These are phyloP conservation scores for Tetragnatha montana DNA, from an alignment of 2,888 invertebrate genomes.

Conservation along the genomic window DNA sequence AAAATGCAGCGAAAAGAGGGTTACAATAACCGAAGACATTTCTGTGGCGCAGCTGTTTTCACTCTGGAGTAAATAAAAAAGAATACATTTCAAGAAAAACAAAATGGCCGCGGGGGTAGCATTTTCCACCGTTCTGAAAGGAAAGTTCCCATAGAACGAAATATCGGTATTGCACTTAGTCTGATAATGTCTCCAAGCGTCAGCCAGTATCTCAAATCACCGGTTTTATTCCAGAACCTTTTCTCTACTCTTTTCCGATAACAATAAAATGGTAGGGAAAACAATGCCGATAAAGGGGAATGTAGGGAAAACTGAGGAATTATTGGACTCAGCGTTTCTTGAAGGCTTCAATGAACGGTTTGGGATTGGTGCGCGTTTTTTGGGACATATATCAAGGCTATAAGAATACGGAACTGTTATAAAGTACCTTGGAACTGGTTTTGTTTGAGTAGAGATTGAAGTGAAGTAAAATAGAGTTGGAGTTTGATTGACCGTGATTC, in stretches of 20 bases:
- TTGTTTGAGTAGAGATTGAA: neutral
- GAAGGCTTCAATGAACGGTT: neutral
- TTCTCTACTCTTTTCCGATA: neutral
- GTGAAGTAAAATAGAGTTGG: neutral
- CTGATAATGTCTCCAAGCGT: constrained; percentile 32
- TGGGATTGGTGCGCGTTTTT: neutral
- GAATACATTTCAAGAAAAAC: too few species aligned
- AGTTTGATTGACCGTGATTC: neutral
- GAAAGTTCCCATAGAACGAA: constrained; percentile 20
- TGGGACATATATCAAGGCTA: neutral
- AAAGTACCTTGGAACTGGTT: neutral
- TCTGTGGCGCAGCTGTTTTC: too few species aligned
- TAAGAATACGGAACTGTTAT: neutral
- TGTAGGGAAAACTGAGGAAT: neutral
- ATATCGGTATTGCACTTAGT: constrained; percentile 47
- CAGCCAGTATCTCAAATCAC: constrained; percentile 26
- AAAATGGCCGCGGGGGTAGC: neutral
- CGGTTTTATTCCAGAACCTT: neutral
- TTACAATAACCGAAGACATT: too few species aligned
- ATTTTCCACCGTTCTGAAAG: neutral
- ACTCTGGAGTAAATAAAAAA: too few species aligned
- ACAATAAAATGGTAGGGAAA: neutral
- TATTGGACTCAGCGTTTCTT: neutral
- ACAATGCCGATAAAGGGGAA: neutral
- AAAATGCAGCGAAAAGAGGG: too few species aligned